Base-by-base conservation (phyloP, 1,140 invertebrate species). In the Cepaea nemoralis region DNA sequence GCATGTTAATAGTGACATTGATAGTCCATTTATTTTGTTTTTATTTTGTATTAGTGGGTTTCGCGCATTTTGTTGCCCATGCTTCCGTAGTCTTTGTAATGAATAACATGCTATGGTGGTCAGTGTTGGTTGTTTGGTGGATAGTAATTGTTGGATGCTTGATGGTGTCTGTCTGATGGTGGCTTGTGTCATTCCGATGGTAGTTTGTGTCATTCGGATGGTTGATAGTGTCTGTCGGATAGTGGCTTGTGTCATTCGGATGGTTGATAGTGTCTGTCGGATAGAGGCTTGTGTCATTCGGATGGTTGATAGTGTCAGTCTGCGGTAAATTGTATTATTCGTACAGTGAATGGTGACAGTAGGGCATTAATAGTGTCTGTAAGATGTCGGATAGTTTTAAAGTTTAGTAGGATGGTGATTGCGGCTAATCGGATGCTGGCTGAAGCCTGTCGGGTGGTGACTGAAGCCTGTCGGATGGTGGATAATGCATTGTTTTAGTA, bases 101-200 rank as follows among this genome's bases (percentile, higher is more conserved):
- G n/a, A n/a, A n/a, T n/a, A n/a, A n/a, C n/a, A n/a, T n/a, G n/a
- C n/a, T n/a, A n/a, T n/a, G n/a, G n/a, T 55, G 50, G 50, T 14
- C n/a, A n/a, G 50, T 55, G 50, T n/a, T 55, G 14, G 50, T n/a
- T 55, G 50, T 14, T 16, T 55, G 50, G 14, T 55, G 50, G 50
- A 55, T 55, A n/a, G n/a, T n/a, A n/a, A n/a, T 55, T 55, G 50
- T 55, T 55, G 50, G 50, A 55, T 55, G 50, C 50, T 55, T 14
- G 50, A 55, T 55, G 50, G n/a, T n/a, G 50, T 14, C n/a, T 55
- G 50, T 55, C n/a, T 14, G 50, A n/a, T 55, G 50, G 14, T 55
- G 50, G 50, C 14, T 55, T 14, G 50, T 55, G n/a, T n/a, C n/a
- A 55, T 14, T 55, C n/a, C 14, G 50, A 55, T 55, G 50, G 14